Conservation (phyloP, 2,797 vertebrate genomes). For the Valencia hispanica region DNA sequence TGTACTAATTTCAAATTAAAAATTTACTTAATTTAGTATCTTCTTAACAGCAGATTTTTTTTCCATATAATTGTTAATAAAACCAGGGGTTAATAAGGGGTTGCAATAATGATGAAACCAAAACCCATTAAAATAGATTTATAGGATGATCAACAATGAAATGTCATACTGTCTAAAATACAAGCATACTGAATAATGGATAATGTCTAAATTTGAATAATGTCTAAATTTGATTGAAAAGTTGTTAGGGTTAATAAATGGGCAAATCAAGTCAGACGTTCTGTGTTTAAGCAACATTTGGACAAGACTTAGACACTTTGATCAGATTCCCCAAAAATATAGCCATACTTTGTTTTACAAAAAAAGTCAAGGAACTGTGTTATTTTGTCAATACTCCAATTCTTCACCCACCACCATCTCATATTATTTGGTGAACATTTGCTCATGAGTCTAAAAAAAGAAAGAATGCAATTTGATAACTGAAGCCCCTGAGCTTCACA, state of each 20-base stretch:
- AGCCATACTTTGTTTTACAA: neutral
- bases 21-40: neutral
- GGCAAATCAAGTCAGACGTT: neutral
- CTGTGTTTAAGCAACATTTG: neutral
- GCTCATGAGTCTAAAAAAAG: neutral
- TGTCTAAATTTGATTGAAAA: neutral
- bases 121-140: too few species aligned
- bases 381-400: neutral
- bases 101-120: too few species aligned
- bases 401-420: neutral
- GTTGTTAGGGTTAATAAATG: neutral
- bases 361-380: neutral
- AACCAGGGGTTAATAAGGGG: too few species aligned
- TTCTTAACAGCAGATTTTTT: neutral
- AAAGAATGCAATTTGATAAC: neutral
- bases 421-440: neutral
- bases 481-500: constrained; percentile 11
- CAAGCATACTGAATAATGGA: too few species aligned
- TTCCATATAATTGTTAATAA: neutral
- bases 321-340: too few species aligned
- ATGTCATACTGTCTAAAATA: too few species aligned
- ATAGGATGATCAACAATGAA: too few species aligned
- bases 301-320: neutral
- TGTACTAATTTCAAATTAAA: neutral
- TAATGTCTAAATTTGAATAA: neutral